Evolutionary conservation across 1,140 invertebrate genomes (phyloP).

Genomic region (Uloborus diversus): DNA sequence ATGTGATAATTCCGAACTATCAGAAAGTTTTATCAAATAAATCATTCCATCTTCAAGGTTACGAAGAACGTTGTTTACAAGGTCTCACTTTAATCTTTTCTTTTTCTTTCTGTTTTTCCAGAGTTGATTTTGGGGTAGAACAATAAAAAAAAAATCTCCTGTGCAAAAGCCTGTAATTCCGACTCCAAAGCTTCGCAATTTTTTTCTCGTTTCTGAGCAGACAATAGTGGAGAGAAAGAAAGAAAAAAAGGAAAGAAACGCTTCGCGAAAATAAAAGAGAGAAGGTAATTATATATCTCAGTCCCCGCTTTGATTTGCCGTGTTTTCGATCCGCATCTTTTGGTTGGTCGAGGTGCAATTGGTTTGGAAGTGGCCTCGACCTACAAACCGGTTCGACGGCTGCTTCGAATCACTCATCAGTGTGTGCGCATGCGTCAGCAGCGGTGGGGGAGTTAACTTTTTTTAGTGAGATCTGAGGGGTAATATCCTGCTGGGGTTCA

Average conservation of each 20-base stretch:
- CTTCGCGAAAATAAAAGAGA: constrained; percentile 1
- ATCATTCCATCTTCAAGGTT: too few relatives aligned
- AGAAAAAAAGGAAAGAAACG: not conserved
- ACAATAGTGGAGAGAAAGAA: constrained; percentile 18
- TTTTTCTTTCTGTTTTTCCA: not conserved
- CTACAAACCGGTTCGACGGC: constrained; percentile 46
- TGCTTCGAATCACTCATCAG: not conserved
- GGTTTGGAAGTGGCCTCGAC: constrained; percentile 35
- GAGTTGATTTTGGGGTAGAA: not conserved
- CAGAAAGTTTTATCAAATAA: too few relatives aligned
- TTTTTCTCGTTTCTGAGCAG: not conserved
- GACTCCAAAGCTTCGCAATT: not conserved
- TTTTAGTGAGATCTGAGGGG: not conserved
- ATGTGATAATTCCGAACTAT: too few relatives aligned
- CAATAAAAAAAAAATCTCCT: not conserved
- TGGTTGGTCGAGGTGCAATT: constrained; percentile 20
- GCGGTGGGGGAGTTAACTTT: constrained; percentile 20
- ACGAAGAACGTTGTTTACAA: not conserved
- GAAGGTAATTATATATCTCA: constrained; percentile 25
- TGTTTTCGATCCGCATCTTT: constrained; percentile 25
- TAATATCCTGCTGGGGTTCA: not conserved
- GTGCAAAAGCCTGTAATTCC: constrained; percentile 23
- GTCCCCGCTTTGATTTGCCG: constrained; percentile 1
- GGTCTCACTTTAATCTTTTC: not conserved
- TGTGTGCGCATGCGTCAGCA: constrained; percentile 7